Percentiles rank a stretch among this genome's conserved stretches.
Conservation (phyloP, 37 sponge, comb jelly and placozoan species). For the Diacarnus erythraeanus region DNA sequence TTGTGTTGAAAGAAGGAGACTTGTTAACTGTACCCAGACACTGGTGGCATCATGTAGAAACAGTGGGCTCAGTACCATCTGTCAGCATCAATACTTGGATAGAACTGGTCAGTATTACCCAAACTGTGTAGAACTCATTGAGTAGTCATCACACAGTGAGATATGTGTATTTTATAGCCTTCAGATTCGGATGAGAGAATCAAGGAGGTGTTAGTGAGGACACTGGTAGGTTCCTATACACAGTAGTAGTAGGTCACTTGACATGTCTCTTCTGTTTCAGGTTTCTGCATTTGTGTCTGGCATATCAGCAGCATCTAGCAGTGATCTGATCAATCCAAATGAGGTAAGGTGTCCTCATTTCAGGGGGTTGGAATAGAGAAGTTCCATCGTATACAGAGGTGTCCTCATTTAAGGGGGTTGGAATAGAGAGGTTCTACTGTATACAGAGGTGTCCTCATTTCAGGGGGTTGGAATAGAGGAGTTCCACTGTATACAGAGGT, state of each 20-base stretch:
- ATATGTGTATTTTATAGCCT: slow-evolving; percentile 12
- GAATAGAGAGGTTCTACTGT: too few species aligned
- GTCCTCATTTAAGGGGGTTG: too few species aligned
- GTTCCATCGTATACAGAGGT: too few species aligned
- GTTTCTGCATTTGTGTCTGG: slow-evolving; percentile 18
- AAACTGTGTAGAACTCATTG: not conserved
- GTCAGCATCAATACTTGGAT: slow-evolving; percentile 97
- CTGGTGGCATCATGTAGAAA: slow-evolving; percentile 96
- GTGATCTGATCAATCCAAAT: slow-evolving; percentile 71
- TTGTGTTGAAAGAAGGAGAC: slow-evolving; percentile 75
- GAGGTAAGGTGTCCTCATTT: too few species aligned
- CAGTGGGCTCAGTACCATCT: slow-evolving; percentile 53
- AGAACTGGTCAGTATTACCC: slow-evolving; percentile 32
- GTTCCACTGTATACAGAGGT: too few species aligned
- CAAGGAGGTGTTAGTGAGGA: slow-evolving; percentile 63
- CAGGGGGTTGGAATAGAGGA: too few species aligned
- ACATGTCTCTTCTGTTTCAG: not conserved
- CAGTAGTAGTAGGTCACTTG: too few species aligned
- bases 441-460: too few species aligned
- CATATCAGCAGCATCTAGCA: not conserved
- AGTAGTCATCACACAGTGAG: not conserved
- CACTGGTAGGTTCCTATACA: slow-evolving; percentile 60
- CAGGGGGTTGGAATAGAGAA: too few species aligned
- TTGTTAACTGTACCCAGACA: slow-evolving; percentile 89
- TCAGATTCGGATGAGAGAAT: slow-evolving; percentile 58